Evolutionary conservation across 1,140 invertebrate species (phyloP), one percentile per base, ranked within the genome.

Genomic region (Araneus ventricosus): DNA sequence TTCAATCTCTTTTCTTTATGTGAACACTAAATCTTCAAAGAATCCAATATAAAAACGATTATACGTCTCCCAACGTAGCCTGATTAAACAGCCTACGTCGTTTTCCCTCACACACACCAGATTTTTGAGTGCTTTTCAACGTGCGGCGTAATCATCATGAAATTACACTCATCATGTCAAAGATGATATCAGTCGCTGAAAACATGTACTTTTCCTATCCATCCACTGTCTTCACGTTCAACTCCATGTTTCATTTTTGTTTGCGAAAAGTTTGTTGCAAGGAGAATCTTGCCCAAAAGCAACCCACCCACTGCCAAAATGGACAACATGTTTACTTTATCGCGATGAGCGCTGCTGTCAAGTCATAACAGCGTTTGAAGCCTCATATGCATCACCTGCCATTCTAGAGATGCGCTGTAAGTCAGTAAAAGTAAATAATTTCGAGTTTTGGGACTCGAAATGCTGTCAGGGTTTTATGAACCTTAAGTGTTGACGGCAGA

Each of bases 101-200:
- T 61, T 61, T 24, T 63, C n/a, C 8, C 24, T n/a, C n/a, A 24
- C 24, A 61, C 17, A 61, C 22, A 2, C 17, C 6, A n/a, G 20
- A 52, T 4, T 6, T 17, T n/a, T 1, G 30, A 20, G 20, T 37
- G 6, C 30, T 34, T 24, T 37, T 75, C 30, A 0, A 34, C 30
- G 20, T 34, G 30, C 4, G 20, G 6, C 10, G 30, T 34, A 34
- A 37, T 75, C 70, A 75, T 75, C 20, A 30, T 37, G 22, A 34
- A 75, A 75, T 75, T 75, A 75, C 30, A 20, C 70, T 34, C 70
- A 75, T 75, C 70, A 75, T 75, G 70, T 75, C 70, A 34, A 52
- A 75, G 70, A 34, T 75, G 34, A 34, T 75, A 75, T 75, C 70
- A 75, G 30, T 34, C 30, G 34, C 5, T 75, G 30, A 75, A 75